Conservation (phyloP, 2,888 invertebrate genomes). For the Athalia rosae region DNA sequence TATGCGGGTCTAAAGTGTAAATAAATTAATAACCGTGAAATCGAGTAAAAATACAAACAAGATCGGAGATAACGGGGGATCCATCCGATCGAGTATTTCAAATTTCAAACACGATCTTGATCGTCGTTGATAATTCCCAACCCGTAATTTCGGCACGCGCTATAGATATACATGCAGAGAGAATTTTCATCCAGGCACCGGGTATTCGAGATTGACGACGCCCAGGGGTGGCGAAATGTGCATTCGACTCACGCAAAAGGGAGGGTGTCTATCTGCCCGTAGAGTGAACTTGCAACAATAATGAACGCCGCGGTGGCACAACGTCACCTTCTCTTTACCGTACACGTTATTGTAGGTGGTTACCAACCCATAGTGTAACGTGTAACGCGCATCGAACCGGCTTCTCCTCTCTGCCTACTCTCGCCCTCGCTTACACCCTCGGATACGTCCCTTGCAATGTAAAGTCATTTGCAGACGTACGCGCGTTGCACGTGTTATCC, state of each 20-base stretch:
- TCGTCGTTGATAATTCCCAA: too few species aligned
- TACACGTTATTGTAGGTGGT: background rate
- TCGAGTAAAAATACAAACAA: background rate
- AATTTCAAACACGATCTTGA: background rate
- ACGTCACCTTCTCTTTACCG: conserved; percentile 33
- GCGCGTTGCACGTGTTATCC: background rate
- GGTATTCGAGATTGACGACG: conserved; percentile 1
- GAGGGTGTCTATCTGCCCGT: conserved; percentile 24
- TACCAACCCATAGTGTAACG: background rate
- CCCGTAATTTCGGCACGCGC: background rate
- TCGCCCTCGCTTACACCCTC: background rate
- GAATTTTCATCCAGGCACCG: background rate
- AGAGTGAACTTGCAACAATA: conserved; percentile 20
- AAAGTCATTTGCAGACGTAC: conserved; percentile 24
- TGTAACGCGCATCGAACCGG: background rate
- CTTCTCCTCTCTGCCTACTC: conserved; percentile 7
- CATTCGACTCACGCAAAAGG: conserved; percentile 12
- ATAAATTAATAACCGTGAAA: conserved; percentile 33
- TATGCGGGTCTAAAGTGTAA: conserved; percentile 29
- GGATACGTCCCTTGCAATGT: conserved; percentile 8
- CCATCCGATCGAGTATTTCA: background rate
- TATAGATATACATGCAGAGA: background rate
- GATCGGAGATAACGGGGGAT: background rate
- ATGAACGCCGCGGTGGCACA: conserved; percentile 28
- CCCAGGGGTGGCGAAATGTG: conserved; percentile 2